These are phyloP conservation scores for Stictonetta naevosa DNA, from an alignment of 2,113 vertebrate genomes.

Conservation along the genomic window DNA sequence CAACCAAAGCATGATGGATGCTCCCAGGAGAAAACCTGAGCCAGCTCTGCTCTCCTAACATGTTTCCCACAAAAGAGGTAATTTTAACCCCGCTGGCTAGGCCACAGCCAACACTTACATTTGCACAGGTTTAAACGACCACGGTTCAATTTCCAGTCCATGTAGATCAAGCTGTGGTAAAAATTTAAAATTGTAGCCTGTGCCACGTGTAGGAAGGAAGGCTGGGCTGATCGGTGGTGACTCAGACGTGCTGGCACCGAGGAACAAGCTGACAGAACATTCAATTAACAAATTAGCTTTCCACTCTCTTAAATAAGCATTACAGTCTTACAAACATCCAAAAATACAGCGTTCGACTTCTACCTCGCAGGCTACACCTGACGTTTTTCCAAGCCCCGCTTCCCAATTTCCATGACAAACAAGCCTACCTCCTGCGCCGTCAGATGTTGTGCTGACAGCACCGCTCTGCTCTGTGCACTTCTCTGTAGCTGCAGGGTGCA, in stretches of 20 bases:
- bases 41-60: neutral
- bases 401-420: constrained; percentile 40
- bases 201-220: constrained; percentile 5
- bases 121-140: neutral
- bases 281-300: constrained; percentile 62
- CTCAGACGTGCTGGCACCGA: constrained; percentile 46
- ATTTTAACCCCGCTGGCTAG: neutral
- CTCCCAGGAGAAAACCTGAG: neutral
- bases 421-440: constrained; percentile 37
- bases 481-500: neutral
- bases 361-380: neutral
- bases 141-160: neutral
- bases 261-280: constrained; percentile 34
- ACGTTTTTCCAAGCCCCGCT: constrained; percentile 31
- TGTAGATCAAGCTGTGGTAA: neutral
- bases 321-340: constrained; percentile 2
- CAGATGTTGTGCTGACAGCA: constrained; percentile 38
- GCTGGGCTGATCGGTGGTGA: constrained; percentile 40
- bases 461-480: constrained; percentile 6
- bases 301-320: constrained; percentile 49
- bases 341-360: neutral
- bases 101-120: neutral
- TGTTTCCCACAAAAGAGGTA: neutral
- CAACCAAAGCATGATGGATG: rapidly evolving
- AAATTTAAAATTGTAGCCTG: neutral